A percentile compares a stretch with the other conserved stretches of the same genome.
Evolutionary conservation across 2,888 invertebrate genomes (phyloP).

Genomic region (Sipha maydis): DNA sequence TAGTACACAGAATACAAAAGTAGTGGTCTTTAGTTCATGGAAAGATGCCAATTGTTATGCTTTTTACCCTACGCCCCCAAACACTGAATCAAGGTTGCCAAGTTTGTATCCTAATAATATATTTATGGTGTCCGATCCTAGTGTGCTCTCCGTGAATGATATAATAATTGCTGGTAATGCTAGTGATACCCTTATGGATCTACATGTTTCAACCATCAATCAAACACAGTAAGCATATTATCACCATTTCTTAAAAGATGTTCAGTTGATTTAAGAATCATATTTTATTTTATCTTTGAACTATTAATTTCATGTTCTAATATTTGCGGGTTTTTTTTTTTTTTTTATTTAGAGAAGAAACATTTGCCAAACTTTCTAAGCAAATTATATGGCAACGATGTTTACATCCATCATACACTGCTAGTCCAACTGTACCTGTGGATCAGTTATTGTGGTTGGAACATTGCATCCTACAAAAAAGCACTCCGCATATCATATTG

Average conservation of each 20-base stretch:
- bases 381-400: slow-evolving; percentile 36
- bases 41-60: slow-evolving; percentile 29
- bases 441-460: slow-evolving; percentile 40
- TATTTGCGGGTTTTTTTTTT: background rate
- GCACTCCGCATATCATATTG: slow-evolving; percentile 47
- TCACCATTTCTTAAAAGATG: background rate
- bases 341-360: slow-evolving; percentile 36
- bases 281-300: background rate
- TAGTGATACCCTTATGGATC: slow-evolving; percentile 33
- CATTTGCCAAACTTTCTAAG: slow-evolving; percentile 38
- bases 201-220: slow-evolving; percentile 35
- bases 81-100: slow-evolving; percentile 7
- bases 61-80: slow-evolving; percentile 48
- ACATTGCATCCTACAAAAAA: slow-evolving; percentile 13
- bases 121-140: slow-evolving; percentile 47
- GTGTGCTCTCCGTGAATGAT: slow-evolving; percentile 17
- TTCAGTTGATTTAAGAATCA: background rate
- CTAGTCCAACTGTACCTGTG: slow-evolving; percentile 7
- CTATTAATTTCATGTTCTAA: too few relatives aligned
- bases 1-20: slow-evolving; percentile 26
- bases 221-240: slow-evolving; percentile 19
- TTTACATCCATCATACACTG: slow-evolving; percentile 38
- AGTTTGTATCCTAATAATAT: slow-evolving; percentile 29
- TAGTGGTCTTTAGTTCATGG: slow-evolving; percentile 40
- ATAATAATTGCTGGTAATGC: slow-evolving; percentile 40